These are phyloP conservation scores for Dicrurus megarhynchus DNA, from an alignment of 2,113 vertebrate species.

Conservation along the genomic window DNA sequence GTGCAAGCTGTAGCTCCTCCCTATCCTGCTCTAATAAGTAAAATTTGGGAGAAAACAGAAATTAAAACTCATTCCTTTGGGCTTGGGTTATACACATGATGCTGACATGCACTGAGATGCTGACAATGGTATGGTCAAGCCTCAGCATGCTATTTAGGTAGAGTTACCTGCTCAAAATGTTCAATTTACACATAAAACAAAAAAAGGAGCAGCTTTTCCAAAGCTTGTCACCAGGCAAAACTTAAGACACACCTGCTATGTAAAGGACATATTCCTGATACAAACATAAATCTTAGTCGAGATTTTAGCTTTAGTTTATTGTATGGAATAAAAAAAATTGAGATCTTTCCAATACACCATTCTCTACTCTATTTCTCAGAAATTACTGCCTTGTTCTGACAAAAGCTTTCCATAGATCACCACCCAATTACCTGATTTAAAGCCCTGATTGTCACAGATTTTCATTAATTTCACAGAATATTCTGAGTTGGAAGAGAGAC, in stretches of 20 bases:
- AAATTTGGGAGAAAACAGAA: background rate
- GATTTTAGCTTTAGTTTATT: background rate
- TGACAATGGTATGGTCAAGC: fast-evolving
- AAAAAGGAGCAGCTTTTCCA: background rate
- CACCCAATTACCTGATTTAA: background rate
- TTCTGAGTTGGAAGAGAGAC: background rate
- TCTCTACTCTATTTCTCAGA: background rate
- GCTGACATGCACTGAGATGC: fast-evolving
- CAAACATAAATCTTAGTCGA: background rate
- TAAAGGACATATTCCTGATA: background rate
- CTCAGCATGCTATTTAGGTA: background rate
- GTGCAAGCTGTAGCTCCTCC: background rate
- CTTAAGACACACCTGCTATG: background rate
- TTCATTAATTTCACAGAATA: background rate
- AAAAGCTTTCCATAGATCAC: background rate
- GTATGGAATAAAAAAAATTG: background rate
- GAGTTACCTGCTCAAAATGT: background rate
- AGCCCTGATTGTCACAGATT: background rate
- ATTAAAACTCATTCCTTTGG: background rate
- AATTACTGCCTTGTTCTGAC: background rate
- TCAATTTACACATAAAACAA: background rate
- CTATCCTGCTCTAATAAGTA: background rate
- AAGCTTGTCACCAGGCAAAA: background rate
- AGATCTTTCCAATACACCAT: background rate
- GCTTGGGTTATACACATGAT: background rate